Evolutionary conservation across 2,797 vertebrate species (phyloP).

Genomic region (Halcyon smyrnensis): DNA sequence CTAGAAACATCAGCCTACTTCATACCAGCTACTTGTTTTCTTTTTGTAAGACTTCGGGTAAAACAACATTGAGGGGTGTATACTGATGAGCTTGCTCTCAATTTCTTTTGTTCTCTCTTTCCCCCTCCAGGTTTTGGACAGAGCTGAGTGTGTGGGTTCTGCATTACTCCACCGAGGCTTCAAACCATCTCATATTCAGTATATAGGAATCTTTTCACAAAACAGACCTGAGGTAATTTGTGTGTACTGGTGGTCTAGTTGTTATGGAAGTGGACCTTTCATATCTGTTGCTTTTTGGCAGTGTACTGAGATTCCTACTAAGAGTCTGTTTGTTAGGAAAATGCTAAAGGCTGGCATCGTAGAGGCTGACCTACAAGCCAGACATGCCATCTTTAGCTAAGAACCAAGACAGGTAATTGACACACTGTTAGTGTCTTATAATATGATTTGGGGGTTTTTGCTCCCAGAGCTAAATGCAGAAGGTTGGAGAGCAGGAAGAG

Average conservation of each 20-base stretch:
- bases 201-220: slow-evolving; percentile 92
- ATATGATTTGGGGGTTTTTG: not conserved
- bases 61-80: not conserved
- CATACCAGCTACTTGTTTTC: not conserved
- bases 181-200: slow-evolving; percentile 82
- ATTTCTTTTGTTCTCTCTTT: not conserved
- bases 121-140: slow-evolving; percentile 81
- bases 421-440: not conserved
- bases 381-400: not conserved
- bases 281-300: not conserved
- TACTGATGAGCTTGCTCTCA: not conserved
- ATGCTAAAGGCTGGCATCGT: not conserved
- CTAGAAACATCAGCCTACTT: not conserved
- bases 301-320: not conserved
- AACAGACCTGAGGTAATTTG: slow-evolving; percentile 94
- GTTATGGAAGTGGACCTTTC: not conserved
- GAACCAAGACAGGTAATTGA: not conserved
- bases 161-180: slow-evolving; percentile 91
- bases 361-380: not conserved
- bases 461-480: not conserved
- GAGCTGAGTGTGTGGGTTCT: slow-evolving; percentile 87
- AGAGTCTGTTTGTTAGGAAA: not conserved
- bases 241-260: not conserved
- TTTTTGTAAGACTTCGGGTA: not conserved
- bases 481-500: not conserved